Base-by-base conservation (phyloP, 2,888 invertebrate species). In the Volucella bombylans region DNA sequence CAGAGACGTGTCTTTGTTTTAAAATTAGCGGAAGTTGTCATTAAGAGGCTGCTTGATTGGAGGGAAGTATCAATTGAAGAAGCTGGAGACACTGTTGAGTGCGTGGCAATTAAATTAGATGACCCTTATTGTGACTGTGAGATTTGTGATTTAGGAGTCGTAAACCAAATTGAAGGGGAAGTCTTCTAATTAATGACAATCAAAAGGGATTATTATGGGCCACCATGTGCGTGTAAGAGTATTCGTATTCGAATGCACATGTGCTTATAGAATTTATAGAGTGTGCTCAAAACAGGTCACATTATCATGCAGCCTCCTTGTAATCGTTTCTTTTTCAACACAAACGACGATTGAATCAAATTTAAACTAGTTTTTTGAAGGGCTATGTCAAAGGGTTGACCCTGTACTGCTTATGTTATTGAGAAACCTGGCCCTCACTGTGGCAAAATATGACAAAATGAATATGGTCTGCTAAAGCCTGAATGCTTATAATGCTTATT, bases 31-130 rank as follows among this genome's bases (percentile, higher is more conserved):
- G 85, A 85, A 85, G 85, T 81, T 85, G 77, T 85, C 76, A 85
- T 85, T 85, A 85, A 85, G 85, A 67, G 68, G 64, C 49, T 45
- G 67, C 76, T 85, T 85, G 85, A 85, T 85, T 85, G 85, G 71
- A 85, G 85, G 85, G 85, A 85, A 85, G 85, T 85, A 85, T 85
- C 85, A 85, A 85, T 85, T 85, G 81, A 85, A 68, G 68, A 67
- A 49, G 64, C 68, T 49, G 45, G 59, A 67, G 69, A 68, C 64
- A 49, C 31, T 74, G 12, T 10, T 10, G 71, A 61, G 65, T 67
- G 74, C 55, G 65, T 71, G 72, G 72, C 76, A 85, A 85, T 85
- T 85, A 81, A 77, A 85, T 85, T 55, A 76, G 72, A 71, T 77
- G 85, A 81, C 85, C 81, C 81, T 80, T 68, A 39, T 72, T 74